Evolutionary conservation across 2,113 vertebrate genomes (phyloP).

Genomic region (Ochotona princeps): DNA sequence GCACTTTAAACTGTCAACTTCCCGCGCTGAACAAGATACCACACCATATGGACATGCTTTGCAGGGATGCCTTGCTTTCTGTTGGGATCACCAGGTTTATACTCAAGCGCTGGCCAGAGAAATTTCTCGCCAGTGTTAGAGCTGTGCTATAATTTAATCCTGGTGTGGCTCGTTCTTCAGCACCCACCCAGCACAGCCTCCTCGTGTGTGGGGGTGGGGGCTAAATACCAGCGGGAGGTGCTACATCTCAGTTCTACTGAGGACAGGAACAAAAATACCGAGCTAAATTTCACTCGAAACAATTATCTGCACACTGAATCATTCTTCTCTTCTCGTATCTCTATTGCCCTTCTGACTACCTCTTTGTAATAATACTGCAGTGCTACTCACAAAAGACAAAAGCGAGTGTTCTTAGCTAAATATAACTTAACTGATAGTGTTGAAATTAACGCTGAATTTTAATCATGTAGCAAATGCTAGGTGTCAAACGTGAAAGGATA

Average conservation of each 20-base stretch:
- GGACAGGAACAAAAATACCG: conserved; percentile 81
- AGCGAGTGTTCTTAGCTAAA: conserved; percentile 81
- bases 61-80: conserved; percentile 52
- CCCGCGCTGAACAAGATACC: background rate
- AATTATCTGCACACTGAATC: conserved; percentile 82
- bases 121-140: conserved; percentile 72
- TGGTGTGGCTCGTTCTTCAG: conserved; percentile 74
- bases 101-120: conserved; percentile 73
- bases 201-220: conserved; percentile 73
- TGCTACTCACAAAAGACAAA: conserved; percentile 81
- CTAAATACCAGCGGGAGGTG: conserved; percentile 80
- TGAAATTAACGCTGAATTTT: conserved; percentile 81
- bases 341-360: conserved; percentile 82
- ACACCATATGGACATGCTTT: conserved; percentile 27
- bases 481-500: conserved; percentile 81
- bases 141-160: conserved; percentile 77
- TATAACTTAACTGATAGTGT: conserved; percentile 78
- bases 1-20: conserved; percentile 2
- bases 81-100: conserved; percentile 70
- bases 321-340: conserved; percentile 80
- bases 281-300: conserved; percentile 80
- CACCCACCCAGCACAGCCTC: conserved; percentile 77
- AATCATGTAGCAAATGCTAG: conserved; percentile 74
- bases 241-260: conserved; percentile 82
- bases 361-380: conserved; percentile 78